Percentiles rank a stretch among this genome's conserved stretches.
These are phyloP conservation scores for Cairina moschata DNA, from an alignment of 2,113 vertebrate species.

Conservation along the genomic window DNA sequence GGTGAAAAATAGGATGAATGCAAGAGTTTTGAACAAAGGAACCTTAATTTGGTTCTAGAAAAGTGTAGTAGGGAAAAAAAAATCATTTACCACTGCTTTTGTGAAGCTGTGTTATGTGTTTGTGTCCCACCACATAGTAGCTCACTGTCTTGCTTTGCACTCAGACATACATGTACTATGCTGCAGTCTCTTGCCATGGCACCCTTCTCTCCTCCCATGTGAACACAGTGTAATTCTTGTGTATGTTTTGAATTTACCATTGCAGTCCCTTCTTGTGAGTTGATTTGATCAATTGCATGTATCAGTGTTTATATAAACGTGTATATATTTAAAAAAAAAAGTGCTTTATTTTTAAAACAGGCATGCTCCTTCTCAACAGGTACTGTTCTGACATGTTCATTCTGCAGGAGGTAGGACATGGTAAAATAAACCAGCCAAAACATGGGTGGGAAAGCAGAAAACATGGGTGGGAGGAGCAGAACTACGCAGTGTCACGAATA, in stretches of 20 bases:
- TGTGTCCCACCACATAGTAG: rapidly evolving
- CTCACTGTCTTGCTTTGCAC: not conserved
- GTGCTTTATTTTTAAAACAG: not conserved
- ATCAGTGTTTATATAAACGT: not conserved
- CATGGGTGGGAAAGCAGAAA: not conserved
- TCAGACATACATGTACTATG: not conserved
- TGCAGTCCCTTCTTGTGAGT: not conserved
- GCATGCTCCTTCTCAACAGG: not conserved
- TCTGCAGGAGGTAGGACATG: not conserved
- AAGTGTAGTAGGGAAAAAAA: not conserved
- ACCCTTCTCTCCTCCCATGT: not conserved
- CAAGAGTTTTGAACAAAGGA: not conserved
- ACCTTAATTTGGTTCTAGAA: not conserved
- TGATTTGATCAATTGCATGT: not conserved
- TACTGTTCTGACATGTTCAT: not conserved
- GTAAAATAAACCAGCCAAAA: not conserved
- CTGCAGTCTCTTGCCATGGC: not conserved
- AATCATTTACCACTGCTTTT: not conserved
- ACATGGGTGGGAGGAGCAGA: not conserved
- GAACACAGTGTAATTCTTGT: not conserved
- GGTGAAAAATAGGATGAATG: not conserved
- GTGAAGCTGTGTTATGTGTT: not conserved
- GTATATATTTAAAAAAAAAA: not conserved
- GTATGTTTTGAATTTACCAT: not conserved
- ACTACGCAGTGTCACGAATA: not conserved